phyloP scores from a whole-genome alignment of 2,113 vertebrate genomes.

The Mormoops blainvillei region DNA sequence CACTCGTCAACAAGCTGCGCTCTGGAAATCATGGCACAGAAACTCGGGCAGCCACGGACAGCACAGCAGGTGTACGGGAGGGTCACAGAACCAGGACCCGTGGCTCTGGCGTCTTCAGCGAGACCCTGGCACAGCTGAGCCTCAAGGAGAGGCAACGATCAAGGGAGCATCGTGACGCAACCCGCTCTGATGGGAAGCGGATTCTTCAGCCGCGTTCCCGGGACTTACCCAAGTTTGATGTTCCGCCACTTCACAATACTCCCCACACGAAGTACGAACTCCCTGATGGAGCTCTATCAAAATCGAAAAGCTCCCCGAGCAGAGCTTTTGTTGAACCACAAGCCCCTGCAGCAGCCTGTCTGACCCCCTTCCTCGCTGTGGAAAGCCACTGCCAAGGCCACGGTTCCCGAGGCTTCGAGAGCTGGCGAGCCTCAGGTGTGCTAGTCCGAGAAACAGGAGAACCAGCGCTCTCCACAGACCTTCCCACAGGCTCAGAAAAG shows the following conservation, averaged over 20 bases:
- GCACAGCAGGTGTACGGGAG: rapidly evolving
- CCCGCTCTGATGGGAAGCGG: not conserved
- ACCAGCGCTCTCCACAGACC: no score
- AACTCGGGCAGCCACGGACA: rapidly evolving
- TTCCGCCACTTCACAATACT: not conserved
- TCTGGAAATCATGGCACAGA: not conserved
- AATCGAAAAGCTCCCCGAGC: not conserved
- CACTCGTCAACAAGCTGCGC: rapidly evolving
- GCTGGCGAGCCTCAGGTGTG: not conserved
- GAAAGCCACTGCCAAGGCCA: not conserved
- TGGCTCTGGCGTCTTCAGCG: rapidly evolving
- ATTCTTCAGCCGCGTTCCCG: not conserved
- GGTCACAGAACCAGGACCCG: no score
- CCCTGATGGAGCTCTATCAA: not conserved
- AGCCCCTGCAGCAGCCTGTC: no score
- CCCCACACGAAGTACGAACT: no score
- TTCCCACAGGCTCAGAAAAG: not conserved
- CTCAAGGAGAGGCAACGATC: not conserved
- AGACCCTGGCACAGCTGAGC: not conserved
- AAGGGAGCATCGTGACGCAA: not conserved
- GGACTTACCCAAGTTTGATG: not conserved
- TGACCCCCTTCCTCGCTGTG: no score
- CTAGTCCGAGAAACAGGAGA: not conserved
- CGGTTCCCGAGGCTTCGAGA: rapidly evolving
- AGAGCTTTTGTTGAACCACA: not conserved